These are phyloP conservation scores for Bellardia pandia DNA, from an alignment of 2,888 invertebrate genomes.

Conservation along the genomic window DNA sequence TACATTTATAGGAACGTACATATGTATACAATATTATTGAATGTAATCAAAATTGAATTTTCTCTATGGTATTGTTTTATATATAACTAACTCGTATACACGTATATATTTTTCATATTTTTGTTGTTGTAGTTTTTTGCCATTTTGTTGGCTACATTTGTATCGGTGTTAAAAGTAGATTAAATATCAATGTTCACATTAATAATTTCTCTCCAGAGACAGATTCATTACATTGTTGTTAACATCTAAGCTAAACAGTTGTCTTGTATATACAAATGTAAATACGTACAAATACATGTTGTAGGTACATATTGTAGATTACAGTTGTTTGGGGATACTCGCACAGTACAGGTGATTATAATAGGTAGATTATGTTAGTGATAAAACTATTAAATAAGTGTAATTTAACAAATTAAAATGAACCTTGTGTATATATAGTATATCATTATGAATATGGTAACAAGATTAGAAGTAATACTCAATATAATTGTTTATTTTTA, in stretches of 20 bases:
- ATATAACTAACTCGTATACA: conserved; percentile 17
- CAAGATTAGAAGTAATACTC: no score
- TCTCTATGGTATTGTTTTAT: conserved; percentile 55
- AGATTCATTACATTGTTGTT: conserved; percentile 47
- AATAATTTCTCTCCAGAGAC: conserved; percentile 58
- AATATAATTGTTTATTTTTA: no score
- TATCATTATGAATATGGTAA: no score
- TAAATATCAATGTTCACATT: conserved; percentile 59
- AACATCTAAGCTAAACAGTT: conserved; percentile 47
- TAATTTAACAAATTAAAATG: no score
- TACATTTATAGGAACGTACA: not conserved
- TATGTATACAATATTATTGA: no score
- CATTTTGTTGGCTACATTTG: conserved; percentile 5
- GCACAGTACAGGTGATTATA: not conserved
- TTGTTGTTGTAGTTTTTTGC: not conserved
- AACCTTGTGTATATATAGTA: no score
- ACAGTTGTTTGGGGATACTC: conserved; percentile 24
- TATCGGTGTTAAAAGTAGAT: conserved; percentile 33
- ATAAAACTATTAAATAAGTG: no score
- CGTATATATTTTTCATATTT: not conserved
- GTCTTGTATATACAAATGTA: not conserved
- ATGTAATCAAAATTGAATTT: conserved; percentile 33
- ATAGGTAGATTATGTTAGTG: not conserved
- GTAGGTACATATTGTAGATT: not conserved
- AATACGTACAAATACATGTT: not conserved